phyloP scores from a whole-genome alignment of 1,140 invertebrate genomes.

The Mya arenaria region DNA sequence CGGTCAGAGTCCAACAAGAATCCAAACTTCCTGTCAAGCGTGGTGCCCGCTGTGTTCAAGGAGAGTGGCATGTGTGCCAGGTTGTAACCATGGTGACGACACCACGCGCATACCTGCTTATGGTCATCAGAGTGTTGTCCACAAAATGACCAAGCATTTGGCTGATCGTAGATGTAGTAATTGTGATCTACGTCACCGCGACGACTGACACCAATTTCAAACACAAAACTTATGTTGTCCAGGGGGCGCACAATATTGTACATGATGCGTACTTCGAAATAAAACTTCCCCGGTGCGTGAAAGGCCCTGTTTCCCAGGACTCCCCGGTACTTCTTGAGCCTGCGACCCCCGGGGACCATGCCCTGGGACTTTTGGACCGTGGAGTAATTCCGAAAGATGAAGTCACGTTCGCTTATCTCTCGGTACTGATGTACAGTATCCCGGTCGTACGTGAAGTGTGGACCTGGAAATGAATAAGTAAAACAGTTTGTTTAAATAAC shows the following conservation, averaged over 20 bases:
- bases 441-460: constrained; percentile 47
- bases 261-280: constrained; percentile 57
- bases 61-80: constrained; percentile 51
- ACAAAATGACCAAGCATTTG: constrained; percentile 64
- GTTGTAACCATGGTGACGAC: constrained; percentile 61
- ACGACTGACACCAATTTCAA: constrained; percentile 62
- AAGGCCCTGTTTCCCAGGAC: constrained; percentile 56
- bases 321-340: constrained; percentile 60
- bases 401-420: constrained; percentile 55
- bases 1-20: constrained; percentile 61
- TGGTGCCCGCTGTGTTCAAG: constrained; percentile 41
- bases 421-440: constrained; percentile 66
- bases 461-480: constrained; percentile 46
- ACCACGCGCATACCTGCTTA: constrained; percentile 60
- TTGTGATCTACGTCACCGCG: constrained; percentile 58
- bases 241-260: constrained; percentile 56
- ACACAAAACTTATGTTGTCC: constrained; percentile 64
- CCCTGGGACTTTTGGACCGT: constrained; percentile 49
- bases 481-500: too few relatives aligned
- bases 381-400: constrained; percentile 51
- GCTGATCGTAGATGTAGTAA: constrained; percentile 64
- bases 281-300: constrained; percentile 58
- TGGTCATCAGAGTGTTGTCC: constrained; percentile 65
- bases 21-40: constrained; percentile 46
- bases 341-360: constrained; percentile 1